Evolutionary conservation across 2,113 vertebrate genomes (phyloP), one percentile per base, ranked within the genome.

Genomic region (Proteles cristata): DNA sequence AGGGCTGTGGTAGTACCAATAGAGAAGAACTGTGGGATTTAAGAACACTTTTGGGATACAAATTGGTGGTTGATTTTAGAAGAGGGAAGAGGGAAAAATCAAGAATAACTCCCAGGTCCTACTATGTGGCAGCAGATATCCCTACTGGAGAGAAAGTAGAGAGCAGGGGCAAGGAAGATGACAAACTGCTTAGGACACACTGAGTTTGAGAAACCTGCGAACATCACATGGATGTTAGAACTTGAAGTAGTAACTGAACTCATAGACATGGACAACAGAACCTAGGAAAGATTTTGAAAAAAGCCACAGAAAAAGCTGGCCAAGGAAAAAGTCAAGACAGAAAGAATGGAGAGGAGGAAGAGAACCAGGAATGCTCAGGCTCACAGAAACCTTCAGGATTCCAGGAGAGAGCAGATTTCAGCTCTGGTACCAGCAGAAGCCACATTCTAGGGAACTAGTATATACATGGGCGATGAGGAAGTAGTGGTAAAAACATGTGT

Each of bases 291-390:
- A 82, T 95, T 95, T 73, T 39, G 71, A 53, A 65, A 87, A 63
- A 23, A 82, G 68, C n/a, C 73, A 89, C 19, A 33, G 58, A 92
- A 43, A 79, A 88, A 53, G 28, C 23, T 85, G 84, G 43, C 53
- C 83, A 89, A 88, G 63, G 88, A 73, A 93, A 93, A 95, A 58
- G 58, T 63, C 4, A 31, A 85, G 48, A 87, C 31, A 71, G 90
- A 28, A 71, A 74, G 71, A 92, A 15, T 31, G 68, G 80, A 89
- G 39, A 95, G 55, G 25, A 88, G 61, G 87, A 58, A 26, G 73
- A 80, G 39, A 76, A 83, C 14, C 26, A 85, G 71, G 48, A 85
- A 85, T 43, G 43, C 45, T 61, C 19, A 93, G 69, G 45, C 15
- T 79, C 90, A 76, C 8, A 61, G 86, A 90, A 95, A 76, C 28